Evolutionary conservation across 1,140 invertebrate species (phyloP).

Genomic region (Drosophila truncata): DNA sequence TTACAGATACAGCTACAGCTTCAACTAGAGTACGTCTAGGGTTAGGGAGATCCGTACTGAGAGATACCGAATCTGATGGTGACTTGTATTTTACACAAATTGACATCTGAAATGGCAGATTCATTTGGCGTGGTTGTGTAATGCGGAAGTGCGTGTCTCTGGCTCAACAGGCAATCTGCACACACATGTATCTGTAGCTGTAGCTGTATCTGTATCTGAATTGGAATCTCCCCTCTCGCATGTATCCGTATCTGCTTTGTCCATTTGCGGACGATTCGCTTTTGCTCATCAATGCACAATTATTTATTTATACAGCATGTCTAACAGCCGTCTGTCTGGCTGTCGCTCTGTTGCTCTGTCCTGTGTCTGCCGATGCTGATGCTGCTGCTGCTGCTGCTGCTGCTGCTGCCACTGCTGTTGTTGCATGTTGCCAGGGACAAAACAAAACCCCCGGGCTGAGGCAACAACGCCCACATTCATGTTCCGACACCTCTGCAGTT

Average conservation of each 20-base stretch:
- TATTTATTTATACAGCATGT: conserved; percentile 69
- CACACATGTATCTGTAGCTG: conserved; percentile 14
- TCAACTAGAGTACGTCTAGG: neutral
- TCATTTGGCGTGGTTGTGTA: conserved; percentile 62
- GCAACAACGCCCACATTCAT: conserved; percentile 47
- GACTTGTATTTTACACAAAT: conserved; percentile 63
- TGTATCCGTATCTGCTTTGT: conserved; percentile 43
- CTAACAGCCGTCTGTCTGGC: conserved; percentile 51
- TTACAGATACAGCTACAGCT: conserved; percentile 3
- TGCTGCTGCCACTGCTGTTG: too few relatives aligned
- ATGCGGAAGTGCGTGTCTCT: conserved; percentile 67
- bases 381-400: conserved; percentile 9
- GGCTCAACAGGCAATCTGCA: conserved; percentile 39
- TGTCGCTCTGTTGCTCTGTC: conserved; percentile 9
- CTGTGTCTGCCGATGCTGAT: conserved; percentile 16
- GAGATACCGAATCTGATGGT: conserved; percentile 23
- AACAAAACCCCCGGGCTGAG: conserved; percentile 18
- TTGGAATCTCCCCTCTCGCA: neutral
- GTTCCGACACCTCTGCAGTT: conserved; percentile 21
- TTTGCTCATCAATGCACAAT: conserved; percentile 67
- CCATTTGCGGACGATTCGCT: conserved; percentile 51
- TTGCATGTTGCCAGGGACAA: conserved; percentile 45
- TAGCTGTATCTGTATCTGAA: conserved; percentile 22
- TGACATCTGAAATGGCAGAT: conserved; percentile 74
- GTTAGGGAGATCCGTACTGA: conserved; percentile 4